Base-by-base conservation (phyloP, 2,113 vertebrate genomes). In the Cyrtonyx montezumae region DNA sequence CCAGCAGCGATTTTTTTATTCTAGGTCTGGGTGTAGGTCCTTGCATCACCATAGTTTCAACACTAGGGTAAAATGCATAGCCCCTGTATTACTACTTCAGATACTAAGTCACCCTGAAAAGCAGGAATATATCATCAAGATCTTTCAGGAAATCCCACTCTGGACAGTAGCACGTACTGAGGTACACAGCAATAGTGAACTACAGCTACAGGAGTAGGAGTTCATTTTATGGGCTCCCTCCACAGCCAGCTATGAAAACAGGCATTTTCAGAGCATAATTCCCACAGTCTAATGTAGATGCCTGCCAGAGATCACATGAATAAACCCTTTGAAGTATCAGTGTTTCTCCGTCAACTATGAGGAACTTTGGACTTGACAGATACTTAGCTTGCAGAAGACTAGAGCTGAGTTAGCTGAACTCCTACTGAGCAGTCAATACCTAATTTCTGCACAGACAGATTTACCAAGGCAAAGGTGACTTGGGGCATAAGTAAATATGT, bases 141-240 rank as follows among this genome's bases (percentile, higher is more conserved):
- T 56, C 4, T 8, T 42, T 67, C 51, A 55, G 25, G 13, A 85
- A 25, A 68, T 71, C 48, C 30, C 4, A 1, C 37, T 80, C 42
- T 49, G 77, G 32, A 71, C 43, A 20, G 26, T 36, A 45, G 19
- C 0, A 0, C 30, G 6, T 51, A 23, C 37, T 40, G 58, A 71
- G 49, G 36, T 21, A 70, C 42, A 36, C 0, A 0, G 22, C 32
- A 68, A 48, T 0, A 68, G 9, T 76, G 8, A 84, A 43, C 8
- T 49, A 17, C 5, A 4, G 49, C 42, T 77, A 32, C 10, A 62
- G 36, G 7, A n/a, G 18, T 69, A 40, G 30, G 42, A 56, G 2
- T 49, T 70, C 9, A 14, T 30, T 42, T 14, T 10, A 46, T 2
- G 4, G 20, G 55, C 2, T 84, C 11, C 12, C 37, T 56, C 45